Conservation (phyloP, 1,140 invertebrate genomes). For the Scaptomyza pallida region DNA sequence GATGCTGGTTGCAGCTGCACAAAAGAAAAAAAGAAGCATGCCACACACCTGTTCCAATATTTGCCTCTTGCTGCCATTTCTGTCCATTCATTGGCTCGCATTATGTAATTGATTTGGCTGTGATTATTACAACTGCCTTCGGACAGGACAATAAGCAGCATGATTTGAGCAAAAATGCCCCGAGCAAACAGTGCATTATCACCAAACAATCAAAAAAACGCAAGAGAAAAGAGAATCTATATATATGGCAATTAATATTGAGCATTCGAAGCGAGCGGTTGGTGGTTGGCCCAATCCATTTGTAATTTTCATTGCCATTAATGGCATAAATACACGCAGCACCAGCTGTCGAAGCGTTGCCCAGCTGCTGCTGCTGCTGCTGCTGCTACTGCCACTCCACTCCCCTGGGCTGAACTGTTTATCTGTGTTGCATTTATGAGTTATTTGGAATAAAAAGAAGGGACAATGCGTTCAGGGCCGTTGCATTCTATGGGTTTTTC, state of each 20-base stretch:
- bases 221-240: slow-evolving; percentile 19
- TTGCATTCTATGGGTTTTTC: slow-evolving; percentile 54
- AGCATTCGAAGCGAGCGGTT: too few species aligned
- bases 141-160: slow-evolving; percentile 59
- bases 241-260: slow-evolving; percentile 68
- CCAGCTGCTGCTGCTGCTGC: slow-evolving; percentile 19
- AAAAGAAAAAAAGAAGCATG: not conserved
- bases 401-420: not conserved
- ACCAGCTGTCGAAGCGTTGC: slow-evolving; percentile 49
- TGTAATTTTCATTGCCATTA: slow-evolving; percentile 50
- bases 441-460: slow-evolving; percentile 57
- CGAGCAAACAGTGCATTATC: slow-evolving; percentile 69
- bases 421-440: slow-evolving; percentile 68
- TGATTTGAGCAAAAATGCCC: slow-evolving; percentile 61
- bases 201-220: slow-evolving; percentile 1
- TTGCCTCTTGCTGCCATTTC: not conserved
- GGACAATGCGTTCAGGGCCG: slow-evolving; percentile 61
- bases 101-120: slow-evolving; percentile 69
- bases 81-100: slow-evolving; percentile 26
- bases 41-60: slow-evolving; percentile 41
- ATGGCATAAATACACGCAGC: slow-evolving; percentile 60
- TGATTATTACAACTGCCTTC: slow-evolving; percentile 45
- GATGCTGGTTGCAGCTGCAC: not conserved
- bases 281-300: slow-evolving; percentile 29
- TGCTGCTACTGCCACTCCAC: slow-evolving; percentile 7